Conservation (phyloP, 64 coral and sea anemone genomes). For the Pocillopora damicornis region DNA sequence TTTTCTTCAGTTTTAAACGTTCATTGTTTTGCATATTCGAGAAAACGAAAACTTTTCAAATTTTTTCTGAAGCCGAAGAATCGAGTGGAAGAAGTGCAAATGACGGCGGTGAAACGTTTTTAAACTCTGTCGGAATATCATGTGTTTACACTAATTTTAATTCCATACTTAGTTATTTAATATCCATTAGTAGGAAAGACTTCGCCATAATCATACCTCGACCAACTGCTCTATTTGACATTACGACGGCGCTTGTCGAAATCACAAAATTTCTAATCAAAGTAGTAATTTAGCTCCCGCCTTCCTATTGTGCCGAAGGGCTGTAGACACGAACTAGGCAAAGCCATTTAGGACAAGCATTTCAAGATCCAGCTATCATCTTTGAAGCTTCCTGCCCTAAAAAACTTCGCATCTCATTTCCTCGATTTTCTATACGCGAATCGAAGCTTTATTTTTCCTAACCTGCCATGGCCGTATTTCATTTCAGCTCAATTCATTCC, state of each 20-base stretch:
- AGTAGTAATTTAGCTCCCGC: not conserved
- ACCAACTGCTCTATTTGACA: not conserved
- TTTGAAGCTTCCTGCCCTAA: no score
- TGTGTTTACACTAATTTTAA: constrained; percentile 14
- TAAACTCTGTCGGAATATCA: not conserved
- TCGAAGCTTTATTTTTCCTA: no score
- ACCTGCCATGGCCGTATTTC: no score
- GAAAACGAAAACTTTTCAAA: not conserved
- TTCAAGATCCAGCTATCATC: no score
- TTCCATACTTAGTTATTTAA: constrained; percentile 28
- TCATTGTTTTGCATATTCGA: not conserved
- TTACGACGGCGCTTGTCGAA: not conserved
- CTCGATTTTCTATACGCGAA: no score
- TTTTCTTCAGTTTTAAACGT: no score
- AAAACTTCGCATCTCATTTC: no score
- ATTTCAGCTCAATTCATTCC: no score
- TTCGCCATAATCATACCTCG: not conserved
- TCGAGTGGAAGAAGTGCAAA: not conserved
- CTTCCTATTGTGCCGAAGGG: no score
- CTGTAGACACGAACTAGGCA: no score
- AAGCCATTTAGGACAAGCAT: no score
- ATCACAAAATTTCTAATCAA: not conserved
- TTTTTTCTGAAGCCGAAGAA: not conserved
- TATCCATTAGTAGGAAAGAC: constrained; percentile 4
- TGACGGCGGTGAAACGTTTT: not conserved